Evolutionary conservation across 2,888 invertebrate species (phyloP).

Genomic region (Temnothorax unifasciatus): DNA sequence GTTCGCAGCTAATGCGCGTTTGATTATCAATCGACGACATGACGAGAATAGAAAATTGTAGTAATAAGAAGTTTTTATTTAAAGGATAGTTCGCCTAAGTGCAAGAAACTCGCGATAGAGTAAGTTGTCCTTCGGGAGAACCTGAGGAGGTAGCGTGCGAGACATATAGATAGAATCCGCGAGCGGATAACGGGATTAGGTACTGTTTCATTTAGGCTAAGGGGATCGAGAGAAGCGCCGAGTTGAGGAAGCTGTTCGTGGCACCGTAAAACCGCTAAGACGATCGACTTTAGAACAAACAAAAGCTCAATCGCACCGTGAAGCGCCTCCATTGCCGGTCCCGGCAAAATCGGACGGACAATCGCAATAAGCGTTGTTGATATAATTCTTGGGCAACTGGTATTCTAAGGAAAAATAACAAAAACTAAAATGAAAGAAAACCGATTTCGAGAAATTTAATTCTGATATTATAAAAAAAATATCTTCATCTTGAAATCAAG

Average conservation of each 20-base stretch:
- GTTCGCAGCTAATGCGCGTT: not conserved
- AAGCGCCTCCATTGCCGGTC: not conserved
- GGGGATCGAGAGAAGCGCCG: constrained; percentile 39
- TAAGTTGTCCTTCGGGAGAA: constrained; percentile 13
- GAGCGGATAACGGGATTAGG: constrained; percentile 50
- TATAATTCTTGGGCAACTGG: not conserved
- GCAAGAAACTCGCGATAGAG: constrained; percentile 12
- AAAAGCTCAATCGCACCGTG: constrained; percentile 13
- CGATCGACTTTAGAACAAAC: constrained; percentile 49
- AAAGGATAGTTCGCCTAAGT: not conserved
- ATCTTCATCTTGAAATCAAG: not conserved
- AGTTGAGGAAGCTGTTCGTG: constrained; percentile 36
- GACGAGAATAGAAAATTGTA: not conserved
- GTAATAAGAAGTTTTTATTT: constrained; percentile 6
- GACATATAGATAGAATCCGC: constrained; percentile 37
- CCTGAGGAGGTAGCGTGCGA: not conserved
- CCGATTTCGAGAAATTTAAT: constrained; percentile 11
- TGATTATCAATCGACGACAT: constrained; percentile 12
- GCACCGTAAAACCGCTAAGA: constrained; percentile 41
- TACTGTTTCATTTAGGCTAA: constrained; percentile 49
- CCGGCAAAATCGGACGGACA: constrained; percentile 4
- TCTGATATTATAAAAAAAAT: not conserved
- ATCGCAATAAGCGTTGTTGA: constrained; percentile 16
- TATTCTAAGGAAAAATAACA: not conserved
- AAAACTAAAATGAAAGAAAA: not conserved